phyloP scores from a whole-genome alignment of 2,113 vertebrate genomes.

The Cygnus buccinator region DNA sequence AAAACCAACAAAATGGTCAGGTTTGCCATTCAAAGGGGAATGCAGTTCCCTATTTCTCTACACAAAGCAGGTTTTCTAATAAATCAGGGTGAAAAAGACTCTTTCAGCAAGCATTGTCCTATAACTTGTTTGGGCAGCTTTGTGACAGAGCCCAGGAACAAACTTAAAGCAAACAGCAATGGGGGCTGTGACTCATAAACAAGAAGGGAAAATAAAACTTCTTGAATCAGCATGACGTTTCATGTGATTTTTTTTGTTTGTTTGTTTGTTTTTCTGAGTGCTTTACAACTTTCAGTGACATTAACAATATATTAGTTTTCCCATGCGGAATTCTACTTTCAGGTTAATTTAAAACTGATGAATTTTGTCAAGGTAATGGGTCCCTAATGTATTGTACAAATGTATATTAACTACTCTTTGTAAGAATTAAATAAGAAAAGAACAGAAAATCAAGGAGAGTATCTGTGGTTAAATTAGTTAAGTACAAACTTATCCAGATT shows the following conservation, averaged over 20 bases:
- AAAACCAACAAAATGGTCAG: neutral
- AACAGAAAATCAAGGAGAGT: neutral
- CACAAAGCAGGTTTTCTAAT: neutral
- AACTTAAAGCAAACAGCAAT: neutral
- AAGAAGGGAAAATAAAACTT: neutral
- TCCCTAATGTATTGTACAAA: neutral
- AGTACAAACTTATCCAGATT: neutral
- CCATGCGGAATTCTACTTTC: neutral
- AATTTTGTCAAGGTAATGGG: slow-evolving; percentile 25
- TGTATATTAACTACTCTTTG: neutral
- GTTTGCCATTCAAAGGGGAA: neutral
- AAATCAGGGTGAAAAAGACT: neutral
- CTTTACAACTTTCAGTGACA: neutral
- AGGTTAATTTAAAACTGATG: slow-evolving; percentile 19
- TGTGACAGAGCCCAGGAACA: neutral
- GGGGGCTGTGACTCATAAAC: neutral
- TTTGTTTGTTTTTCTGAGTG: neutral
- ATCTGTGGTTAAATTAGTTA: neutral
- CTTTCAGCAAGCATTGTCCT: neutral
- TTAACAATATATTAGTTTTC: neutral
- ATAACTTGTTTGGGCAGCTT: neutral
- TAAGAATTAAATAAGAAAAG: slow-evolving; percentile 25
- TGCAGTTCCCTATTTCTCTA: neutral
- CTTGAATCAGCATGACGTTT: neutral
- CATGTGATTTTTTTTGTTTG: neutral